These are phyloP conservation scores for Leptinotarsa texana DNA, from an alignment of 1,140 invertebrate species.

Conservation along the genomic window DNA sequence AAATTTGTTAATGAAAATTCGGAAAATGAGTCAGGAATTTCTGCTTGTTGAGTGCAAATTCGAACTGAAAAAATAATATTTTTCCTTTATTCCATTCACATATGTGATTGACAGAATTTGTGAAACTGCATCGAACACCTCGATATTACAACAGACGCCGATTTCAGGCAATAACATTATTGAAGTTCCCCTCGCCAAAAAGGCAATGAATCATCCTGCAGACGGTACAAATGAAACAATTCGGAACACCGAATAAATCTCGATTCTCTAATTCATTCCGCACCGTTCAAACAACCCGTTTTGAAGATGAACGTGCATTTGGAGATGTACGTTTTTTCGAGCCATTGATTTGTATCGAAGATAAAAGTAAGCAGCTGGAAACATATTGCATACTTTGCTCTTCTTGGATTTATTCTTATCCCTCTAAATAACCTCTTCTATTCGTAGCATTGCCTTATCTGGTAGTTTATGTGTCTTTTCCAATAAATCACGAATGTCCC, in stretches of 20 bases:
- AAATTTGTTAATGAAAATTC: too few relatives aligned
- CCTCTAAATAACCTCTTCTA: constrained; percentile 18
- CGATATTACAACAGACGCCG: too few relatives aligned
- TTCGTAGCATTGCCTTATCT: constrained; percentile 17
- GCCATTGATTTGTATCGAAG: constrained; percentile 20
- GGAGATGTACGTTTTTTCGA: constrained; percentile 7
- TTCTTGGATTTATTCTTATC: constrained; percentile 9
- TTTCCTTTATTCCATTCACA: too few relatives aligned
- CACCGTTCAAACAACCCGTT: background rate
- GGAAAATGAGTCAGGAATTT: too few relatives aligned
- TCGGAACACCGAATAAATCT: background rate
- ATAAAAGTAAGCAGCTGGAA: constrained; percentile 19
- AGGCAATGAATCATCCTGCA: background rate
- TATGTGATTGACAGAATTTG: too few relatives aligned
- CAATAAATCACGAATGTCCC: constrained; percentile 12
- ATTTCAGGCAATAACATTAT: background rate
- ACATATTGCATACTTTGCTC: constrained; percentile 22
- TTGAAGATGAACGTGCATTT: constrained; percentile 10
- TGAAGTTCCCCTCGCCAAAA: background rate
- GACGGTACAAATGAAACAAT: background rate
- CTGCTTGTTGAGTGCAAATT: too few relatives aligned
- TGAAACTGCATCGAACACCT: too few relatives aligned
- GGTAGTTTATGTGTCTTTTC: constrained; percentile 4
- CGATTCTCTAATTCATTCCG: background rate
- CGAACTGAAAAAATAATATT: too few relatives aligned